These are phyloP conservation scores for Caprella mutica DNA, from an alignment of 2,888 invertebrate genomes.

Conservation along the genomic window DNA sequence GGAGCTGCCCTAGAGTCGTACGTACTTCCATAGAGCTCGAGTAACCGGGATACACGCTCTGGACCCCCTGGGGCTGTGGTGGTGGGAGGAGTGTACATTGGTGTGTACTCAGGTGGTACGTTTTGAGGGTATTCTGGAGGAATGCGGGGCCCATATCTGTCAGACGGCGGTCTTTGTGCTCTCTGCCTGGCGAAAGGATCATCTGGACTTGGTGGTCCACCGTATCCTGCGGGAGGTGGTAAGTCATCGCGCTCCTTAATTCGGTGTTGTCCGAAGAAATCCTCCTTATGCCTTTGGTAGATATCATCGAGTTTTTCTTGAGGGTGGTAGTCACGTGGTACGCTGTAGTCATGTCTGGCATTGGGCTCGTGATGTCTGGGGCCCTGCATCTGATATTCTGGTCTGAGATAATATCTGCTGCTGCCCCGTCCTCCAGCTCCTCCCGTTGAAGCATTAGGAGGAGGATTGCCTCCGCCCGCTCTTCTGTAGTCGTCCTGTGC, in stretches of 20 bases:
- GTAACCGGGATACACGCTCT: conserved; percentile 26
- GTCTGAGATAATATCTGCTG: conserved; percentile 27
- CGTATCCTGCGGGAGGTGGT: conserved; percentile 14
- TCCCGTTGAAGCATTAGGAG: conserved; percentile 1
- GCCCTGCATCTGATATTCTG: conserved; percentile 23
- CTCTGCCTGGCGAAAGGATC: conserved; percentile 27
- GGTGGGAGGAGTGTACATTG: conserved; percentile 8
- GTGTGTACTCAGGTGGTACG: conserved; percentile 4
- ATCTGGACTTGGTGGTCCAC: conserved; percentile 26
- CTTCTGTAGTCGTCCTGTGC: conserved; percentile 26
- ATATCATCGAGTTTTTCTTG: conserved; percentile 30
- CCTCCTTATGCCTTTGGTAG: conserved; percentile 31
- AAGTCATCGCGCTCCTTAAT: conserved; percentile 30
- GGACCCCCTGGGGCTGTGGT: conserved; percentile 20
- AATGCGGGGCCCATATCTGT: conserved; percentile 9
- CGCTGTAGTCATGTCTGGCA: conserved; percentile 27
- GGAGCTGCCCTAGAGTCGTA: conserved; percentile 17
- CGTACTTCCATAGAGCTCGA: conserved; percentile 28
- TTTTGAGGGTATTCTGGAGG: conserved; percentile 2
- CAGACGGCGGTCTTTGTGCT: conserved; percentile 25
- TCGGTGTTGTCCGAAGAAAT: conserved; percentile 24
- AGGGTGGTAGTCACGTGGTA: conserved; percentile 27
- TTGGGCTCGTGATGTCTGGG: conserved; percentile 23
- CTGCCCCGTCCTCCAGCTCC: conserved; percentile 17
- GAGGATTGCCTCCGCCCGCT: conserved; percentile 1